phyloP scores from a whole-genome alignment of 1,140 invertebrate species.

The Euura lappo region DNA sequence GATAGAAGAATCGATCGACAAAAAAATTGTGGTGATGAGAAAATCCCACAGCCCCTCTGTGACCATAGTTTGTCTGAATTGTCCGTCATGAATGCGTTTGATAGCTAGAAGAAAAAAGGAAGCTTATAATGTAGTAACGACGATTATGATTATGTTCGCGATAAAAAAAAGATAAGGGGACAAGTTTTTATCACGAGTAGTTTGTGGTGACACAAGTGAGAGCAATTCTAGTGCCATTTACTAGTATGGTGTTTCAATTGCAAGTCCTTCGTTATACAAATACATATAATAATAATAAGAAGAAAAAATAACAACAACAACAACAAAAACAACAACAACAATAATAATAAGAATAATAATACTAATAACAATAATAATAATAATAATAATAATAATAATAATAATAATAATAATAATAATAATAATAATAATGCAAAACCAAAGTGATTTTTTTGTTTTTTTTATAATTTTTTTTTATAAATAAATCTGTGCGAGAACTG shows the following conservation, averaged over 20 bases:
- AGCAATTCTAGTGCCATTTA: constrained; percentile 65
- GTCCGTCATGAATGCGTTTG: background rate
- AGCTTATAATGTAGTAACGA: constrained; percentile 18
- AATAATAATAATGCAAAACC: constrained; percentile 44
- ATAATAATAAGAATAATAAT: too few relatives aligned
- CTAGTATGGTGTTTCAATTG: constrained; percentile 60
- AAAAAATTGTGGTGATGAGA: constrained; percentile 17
- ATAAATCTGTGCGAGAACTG: constrained; percentile 49
- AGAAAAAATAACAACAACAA: too few relatives aligned
- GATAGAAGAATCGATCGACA: constrained; percentile 9
- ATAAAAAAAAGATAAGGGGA: constrained; percentile 34
- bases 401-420: too few relatives aligned
- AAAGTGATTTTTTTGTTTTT: constrained; percentile 59
- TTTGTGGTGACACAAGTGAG: constrained; percentile 54
- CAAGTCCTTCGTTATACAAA: constrained; percentile 45
- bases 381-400: too few relatives aligned
- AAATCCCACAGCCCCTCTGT: constrained; percentile 22
- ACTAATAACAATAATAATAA: too few relatives aligned
- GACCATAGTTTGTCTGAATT: constrained; percentile 23
- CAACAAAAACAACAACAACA: too few relatives aligned
- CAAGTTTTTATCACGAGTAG: constrained; percentile 51
- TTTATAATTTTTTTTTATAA: constrained; percentile 24
- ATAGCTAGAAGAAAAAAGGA: too few relatives aligned
- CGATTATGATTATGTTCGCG: constrained; percentile 22
- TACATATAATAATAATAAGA: constrained; percentile 35